These are phyloP conservation scores for Eristalis arbustorum DNA, from an alignment of 2,888 invertebrate species.

Conservation along the genomic window DNA sequence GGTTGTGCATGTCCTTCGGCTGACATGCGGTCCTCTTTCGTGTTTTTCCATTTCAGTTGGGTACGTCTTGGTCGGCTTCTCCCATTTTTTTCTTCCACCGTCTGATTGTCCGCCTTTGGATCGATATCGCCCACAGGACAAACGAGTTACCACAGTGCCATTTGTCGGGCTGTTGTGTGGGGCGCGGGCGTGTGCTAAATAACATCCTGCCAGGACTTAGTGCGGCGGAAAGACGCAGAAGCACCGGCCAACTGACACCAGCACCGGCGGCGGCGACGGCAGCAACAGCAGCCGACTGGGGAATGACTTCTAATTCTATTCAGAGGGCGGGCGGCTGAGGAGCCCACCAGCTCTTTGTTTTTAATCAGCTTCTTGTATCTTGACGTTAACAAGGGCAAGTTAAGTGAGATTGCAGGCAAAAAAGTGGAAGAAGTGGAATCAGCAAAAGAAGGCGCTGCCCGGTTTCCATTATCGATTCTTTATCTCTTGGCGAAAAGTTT, in stretches of 20 bases:
- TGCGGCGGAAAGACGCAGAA: neutral
- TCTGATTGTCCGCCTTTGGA: constrained; percentile 37
- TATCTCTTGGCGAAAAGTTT: constrained; percentile 52
- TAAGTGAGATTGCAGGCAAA: neutral
- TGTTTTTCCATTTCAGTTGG: neutral
- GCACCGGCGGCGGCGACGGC: constrained; percentile 2
- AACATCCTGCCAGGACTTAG: constrained; percentile 2
- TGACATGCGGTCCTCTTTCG: constrained; percentile 56
- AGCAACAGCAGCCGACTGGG: constrained; percentile 12
- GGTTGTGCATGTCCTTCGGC: constrained; percentile 53
- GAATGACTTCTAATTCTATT: constrained; percentile 58
- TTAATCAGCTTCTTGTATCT: constrained; percentile 68
- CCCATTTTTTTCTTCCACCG: neutral
- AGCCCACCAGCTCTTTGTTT: constrained; percentile 14
- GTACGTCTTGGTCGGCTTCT: neutral
- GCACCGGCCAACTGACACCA: constrained; percentile 35
- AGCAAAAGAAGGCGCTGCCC: neutral
- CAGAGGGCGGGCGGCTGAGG: constrained; percentile 12
- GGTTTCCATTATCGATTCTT: constrained; percentile 67
- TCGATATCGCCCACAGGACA: constrained; percentile 57
- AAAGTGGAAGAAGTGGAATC: neutral
- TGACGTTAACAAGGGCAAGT: constrained; percentile 68
- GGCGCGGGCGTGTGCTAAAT: constrained; percentile 2
- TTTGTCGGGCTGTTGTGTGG: constrained; percentile 32
- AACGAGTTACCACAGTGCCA: constrained; percentile 58